Base-by-base conservation (phyloP, 1,140 invertebrate species). In the Formica exsecta region DNA sequence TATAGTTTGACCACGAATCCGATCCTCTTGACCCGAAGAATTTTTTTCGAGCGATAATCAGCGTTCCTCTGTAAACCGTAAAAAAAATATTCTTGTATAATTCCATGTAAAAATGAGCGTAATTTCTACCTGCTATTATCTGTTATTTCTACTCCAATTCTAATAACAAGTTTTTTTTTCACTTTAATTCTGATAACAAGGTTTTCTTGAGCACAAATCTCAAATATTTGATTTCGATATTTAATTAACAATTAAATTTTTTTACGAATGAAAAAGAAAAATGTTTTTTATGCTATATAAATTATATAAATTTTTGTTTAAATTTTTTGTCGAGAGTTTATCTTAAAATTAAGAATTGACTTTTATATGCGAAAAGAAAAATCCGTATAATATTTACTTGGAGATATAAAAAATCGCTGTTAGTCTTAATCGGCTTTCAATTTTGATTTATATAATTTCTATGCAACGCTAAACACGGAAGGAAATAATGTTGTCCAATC, bases 391-490 rank as follows among this genome's bases (percentile, higher is more conserved):
- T 61, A 59, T 9, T 70, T 38, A 8, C 13, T 6, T 11, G 11
- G 4, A n/a, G 29, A 7, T 19, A 19, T 19, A 44, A n/a, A 29
- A 64, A 51, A 29, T 70, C 9, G 8, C n/a, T n/a, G 6, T 68
- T 54, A n/a, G 13, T 41, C n/a, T 9, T 11, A n/a, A 32, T 70
- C 65, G 51, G 32, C 36, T 70, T 70, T 84, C 70, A 38, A 64
- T 75, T 57, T 57, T 38, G 19, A n/a, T 86, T 80, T 86, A 89
- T 70, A 57, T 86, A 89, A 75, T 76, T 66, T 32, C 48, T 7
- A 51, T 29, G 80, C 66, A 84, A 62, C 19, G 54, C 25, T 73
- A 74, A 75, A 75, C 70, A 48, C 71, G 71, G 51, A 68, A 77
- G 64, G 44, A 66, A 74, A 32, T 48, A 76, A 51, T 57, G 16